Evolutionary conservation across 2,888 invertebrate genomes (phyloP), one percentile per base, ranked within the genome.

Genomic region (Globia sparganii): DNA sequence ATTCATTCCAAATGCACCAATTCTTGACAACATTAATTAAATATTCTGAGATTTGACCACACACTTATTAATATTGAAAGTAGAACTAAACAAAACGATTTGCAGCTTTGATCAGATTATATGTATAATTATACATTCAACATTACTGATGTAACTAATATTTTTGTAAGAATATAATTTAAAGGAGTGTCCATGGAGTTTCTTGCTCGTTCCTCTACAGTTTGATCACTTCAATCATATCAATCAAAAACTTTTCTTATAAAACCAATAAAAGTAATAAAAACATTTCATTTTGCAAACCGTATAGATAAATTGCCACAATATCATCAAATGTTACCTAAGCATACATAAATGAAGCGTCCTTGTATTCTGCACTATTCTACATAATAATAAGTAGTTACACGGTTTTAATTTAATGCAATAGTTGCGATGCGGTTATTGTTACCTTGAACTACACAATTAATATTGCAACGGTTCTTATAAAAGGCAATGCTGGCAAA

Each of bases 371-470:
- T 4, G 25, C n/a, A 46, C n/a, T 18, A 66, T 62, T 70, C 37
- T 56, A 70, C 69, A 46, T 66, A 15, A 70, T 56, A 37, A 74
- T 74, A 69, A 40, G 18, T 46, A 66, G 75, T 37, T 75, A 56
- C 28, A 37, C 25, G 25, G 31, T 9, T 28, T 70, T 75, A 66
- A 66, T 67, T 61, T 53, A 49, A 34, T 49, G 59, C 70, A 70
- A 62, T 62, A 71, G 56, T 62, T 46, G 72, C 25, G 53, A 15
- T 34, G 25, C 34, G 34, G 37, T 18, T 34, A 31, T 64, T 43
- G 64, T 46, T 49, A 28, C 81, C 81, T 81, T 81, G 81, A 77
- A 77, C 68, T 69, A 69, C 75, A 56, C 40, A 34, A 80, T 80
- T 70, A 34, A 80, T 80, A 80, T 40, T 59, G 37, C 64, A 46